Evolutionary conservation across 2,888 invertebrate genomes (phyloP), one percentile per base, ranked within the genome.

Genomic region (Sisyra terminalis): DNA sequence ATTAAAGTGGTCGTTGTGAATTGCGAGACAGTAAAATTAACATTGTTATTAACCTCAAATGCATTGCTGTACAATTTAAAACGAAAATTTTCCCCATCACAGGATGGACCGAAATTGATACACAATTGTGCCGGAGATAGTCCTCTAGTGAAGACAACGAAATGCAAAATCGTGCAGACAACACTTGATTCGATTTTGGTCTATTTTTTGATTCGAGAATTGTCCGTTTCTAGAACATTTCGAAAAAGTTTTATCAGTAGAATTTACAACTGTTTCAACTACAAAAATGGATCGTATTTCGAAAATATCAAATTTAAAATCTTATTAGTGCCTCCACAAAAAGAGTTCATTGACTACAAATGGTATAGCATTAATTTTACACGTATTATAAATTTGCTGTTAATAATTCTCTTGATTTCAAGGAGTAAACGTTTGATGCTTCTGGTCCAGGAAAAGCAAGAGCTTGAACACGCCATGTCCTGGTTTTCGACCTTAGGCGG

Each of bases 401-500:
- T 34, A 40, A 38, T 40, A 35, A 17, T 15, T 29, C 24, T 7
- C 31, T 39, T 46, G 36, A 40, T 24, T 57, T 57, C 34, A 40
- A 73, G 74, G 71, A 70, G 70, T 51, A 54, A 65, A 31, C 64
- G 64, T 51, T 53, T 73, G 30, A 58, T 58, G 11, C 48, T 54
- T 37, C 59, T 73, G 52, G 57, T 69, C 3, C 57, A 76, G 67
- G 79, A 78, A 49, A 70, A 71, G 51, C 69, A 78, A 47, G 87
- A 89, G 62, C 64, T 86, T 51, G 88, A 89, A 51, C 73, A 83
- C 63, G 73, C 86, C 18, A 76, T 94, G 70, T 90, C 92, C 13
- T 93, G 93, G 90, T 63, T 97, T 16, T 96, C 94, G 14, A 96
- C 97, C 1, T 69, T 97, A 11, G 97, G 96, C 2, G 96, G 96